These are phyloP conservation scores for Octonoba sinensis DNA, from an alignment of 2,888 invertebrate genomes.

Conservation along the genomic window DNA sequence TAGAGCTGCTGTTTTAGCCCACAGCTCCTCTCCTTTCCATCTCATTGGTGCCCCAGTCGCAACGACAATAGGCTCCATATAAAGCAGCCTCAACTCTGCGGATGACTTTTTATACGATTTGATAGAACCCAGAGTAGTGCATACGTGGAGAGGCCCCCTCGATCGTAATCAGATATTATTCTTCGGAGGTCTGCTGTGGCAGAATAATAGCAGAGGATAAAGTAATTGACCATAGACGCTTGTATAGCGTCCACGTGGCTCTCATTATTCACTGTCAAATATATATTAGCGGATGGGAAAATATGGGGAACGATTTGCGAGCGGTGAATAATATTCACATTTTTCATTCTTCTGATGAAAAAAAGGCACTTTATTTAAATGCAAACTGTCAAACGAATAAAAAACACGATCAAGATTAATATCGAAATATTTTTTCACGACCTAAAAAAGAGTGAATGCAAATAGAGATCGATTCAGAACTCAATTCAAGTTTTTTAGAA, in stretches of 20 bases:
- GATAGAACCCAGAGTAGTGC: slow-evolving; percentile 12
- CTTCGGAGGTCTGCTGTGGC: slow-evolving; percentile 30
- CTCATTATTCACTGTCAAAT: slow-evolving; percentile 48
- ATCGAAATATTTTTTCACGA: no score
- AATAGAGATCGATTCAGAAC: no score
- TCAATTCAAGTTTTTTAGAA: no score
- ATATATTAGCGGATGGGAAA: slow-evolving; percentile 4
- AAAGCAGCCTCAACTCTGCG: slow-evolving; percentile 34
- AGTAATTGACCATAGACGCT: slow-evolving; percentile 57
- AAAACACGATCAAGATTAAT: no score
- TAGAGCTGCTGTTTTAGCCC: slow-evolving; percentile 21
- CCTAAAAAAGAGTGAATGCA: no score
- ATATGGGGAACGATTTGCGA: background rate
- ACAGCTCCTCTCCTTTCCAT: slow-evolving; percentile 8
- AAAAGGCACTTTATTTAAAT: no score
- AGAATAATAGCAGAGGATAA: slow-evolving; percentile 41
- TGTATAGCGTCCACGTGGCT: slow-evolving; percentile 23
- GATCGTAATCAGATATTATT: slow-evolving; percentile 59
- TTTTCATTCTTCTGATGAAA: no score
- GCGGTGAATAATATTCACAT: no score
- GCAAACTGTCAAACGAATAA: no score
- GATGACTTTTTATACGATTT: slow-evolving; percentile 55
- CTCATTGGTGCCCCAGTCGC: slow-evolving; percentile 19
- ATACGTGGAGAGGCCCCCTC: slow-evolving; percentile 5
- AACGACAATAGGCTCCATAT: slow-evolving; percentile 33